A percentile compares a stretch with the other conserved stretches of the same genome.
Conservation (phyloP, 2,113 vertebrate species). For the Elephantulus edwardii region DNA sequence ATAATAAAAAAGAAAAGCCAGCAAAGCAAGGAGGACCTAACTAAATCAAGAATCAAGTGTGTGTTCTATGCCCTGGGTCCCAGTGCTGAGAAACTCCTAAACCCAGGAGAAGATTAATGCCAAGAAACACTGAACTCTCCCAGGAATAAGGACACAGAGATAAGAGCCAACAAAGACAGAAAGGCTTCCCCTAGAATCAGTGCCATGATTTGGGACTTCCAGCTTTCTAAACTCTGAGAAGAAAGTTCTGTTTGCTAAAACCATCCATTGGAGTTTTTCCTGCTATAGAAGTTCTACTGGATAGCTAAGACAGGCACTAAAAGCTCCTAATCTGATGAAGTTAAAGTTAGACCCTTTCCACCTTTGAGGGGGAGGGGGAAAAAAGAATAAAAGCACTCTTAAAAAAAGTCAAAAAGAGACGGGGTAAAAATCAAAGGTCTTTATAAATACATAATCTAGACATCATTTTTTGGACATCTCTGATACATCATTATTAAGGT, state of each 20-base stretch:
- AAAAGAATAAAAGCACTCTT: constrained; percentile 51
- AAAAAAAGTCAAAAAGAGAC: neutral
- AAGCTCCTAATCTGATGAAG: constrained; percentile 46
- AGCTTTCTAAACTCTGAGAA: neutral
- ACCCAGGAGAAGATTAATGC: too few species aligned
- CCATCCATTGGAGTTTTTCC: neutral
- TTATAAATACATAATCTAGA: constrained; percentile 55
- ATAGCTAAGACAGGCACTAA: neutral
- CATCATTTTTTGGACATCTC: constrained; percentile 53
- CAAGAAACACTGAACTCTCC: too few species aligned
- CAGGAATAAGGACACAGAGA: neutral
- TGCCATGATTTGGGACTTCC: neutral
- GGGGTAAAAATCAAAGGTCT: constrained; percentile 60
- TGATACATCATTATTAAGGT: constrained; percentile 47
- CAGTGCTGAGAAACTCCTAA: too few species aligned
- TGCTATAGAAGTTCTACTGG: too few species aligned
- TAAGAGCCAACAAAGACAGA: neutral
- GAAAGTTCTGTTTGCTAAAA: neutral
- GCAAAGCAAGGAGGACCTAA: too few species aligned
- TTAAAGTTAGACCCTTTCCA: constrained; percentile 51
- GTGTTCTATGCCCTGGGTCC: too few species aligned
- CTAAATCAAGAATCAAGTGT: too few species aligned
- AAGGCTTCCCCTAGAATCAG: neutral
- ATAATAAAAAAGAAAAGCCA: too few species aligned
- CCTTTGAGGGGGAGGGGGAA: neutral